Evolutionary conservation across 2,888 invertebrate genomes (phyloP).

Genomic region (Phorcus lineatus): DNA sequence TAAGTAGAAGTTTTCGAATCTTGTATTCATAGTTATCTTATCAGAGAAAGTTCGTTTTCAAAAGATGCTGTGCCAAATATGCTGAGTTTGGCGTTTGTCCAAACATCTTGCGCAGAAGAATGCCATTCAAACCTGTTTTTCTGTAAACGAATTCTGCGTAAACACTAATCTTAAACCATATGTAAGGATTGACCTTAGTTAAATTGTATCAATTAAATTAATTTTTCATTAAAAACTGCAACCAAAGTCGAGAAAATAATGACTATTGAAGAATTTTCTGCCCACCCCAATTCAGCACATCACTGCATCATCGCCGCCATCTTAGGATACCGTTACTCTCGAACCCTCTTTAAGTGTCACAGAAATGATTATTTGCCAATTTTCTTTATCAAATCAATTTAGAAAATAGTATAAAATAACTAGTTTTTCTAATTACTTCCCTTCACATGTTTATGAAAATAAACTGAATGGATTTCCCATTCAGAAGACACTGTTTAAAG

Average conservation of each 20-base stretch:
- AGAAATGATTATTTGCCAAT: too few species aligned
- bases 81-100: conserved; percentile 13
- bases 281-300: conserved; percentile 70
- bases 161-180: too few species aligned
- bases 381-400: too few species aligned
- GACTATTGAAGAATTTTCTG: neutral
- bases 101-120: conserved; percentile 11
- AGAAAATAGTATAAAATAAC: too few species aligned
- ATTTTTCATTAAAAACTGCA: too few species aligned
- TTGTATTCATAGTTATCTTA: too few species aligned
- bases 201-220: too few species aligned
- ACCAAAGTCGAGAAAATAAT: neutral
- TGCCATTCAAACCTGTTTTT: neutral
- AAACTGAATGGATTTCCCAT: too few species aligned
- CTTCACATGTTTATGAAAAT: too few species aligned
- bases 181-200: too few species aligned
- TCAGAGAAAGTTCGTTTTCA: too few species aligned
- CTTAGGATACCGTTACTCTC: conserved; percentile 46
- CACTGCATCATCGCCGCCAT: conserved; percentile 74
- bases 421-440: too few species aligned
- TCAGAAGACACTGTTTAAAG: conserved; percentile 18
- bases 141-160: neutral
- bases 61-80: neutral
- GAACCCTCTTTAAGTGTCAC: neutral
- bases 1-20: neutral